phyloP scores from a whole-genome alignment of 1,140 invertebrate genomes.

The Drosophila teissieri region DNA sequence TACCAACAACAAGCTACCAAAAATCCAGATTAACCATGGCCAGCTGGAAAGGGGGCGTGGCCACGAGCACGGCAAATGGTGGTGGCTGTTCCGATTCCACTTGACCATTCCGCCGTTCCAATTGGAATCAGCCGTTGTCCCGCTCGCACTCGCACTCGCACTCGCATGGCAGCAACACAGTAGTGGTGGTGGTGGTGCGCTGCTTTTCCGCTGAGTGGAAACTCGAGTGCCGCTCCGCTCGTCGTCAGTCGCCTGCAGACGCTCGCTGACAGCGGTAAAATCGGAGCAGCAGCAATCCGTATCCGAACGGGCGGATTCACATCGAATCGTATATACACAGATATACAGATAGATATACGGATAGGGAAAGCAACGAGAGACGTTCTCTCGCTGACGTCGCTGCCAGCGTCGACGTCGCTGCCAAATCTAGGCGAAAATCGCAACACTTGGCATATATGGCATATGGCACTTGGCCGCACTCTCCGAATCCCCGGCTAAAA shows the following conservation, averaged over 20 bases:
- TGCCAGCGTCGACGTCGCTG: slow-evolving; percentile 45
- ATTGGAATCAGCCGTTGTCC: slow-evolving; percentile 53
- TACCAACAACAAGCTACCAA: slow-evolving; percentile 73
- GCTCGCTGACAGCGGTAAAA: slow-evolving; percentile 49
- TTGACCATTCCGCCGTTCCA: slow-evolving; percentile 53
- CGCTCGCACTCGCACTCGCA: slow-evolving; percentile 45
- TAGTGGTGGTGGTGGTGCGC: slow-evolving; percentile 7
- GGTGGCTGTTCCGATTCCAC: slow-evolving; percentile 65
- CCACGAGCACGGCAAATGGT: slow-evolving; percentile 40
- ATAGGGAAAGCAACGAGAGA: slow-evolving; percentile 26
- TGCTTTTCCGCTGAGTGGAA: slow-evolving; percentile 36
- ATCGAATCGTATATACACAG: not conserved
- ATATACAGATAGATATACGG: not conserved
- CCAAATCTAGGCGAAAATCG: slow-evolving; percentile 73
- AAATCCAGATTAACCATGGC: slow-evolving; percentile 73
- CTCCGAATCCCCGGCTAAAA: slow-evolving; percentile 28
- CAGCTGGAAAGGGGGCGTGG: slow-evolving; percentile 70
- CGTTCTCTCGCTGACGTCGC: slow-evolving; percentile 26
- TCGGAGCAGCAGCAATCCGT: slow-evolving; percentile 23
- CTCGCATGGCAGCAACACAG: too few species aligned
- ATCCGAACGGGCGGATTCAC: slow-evolving; percentile 22
- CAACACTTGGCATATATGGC: slow-evolving; percentile 47
- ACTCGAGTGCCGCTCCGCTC: slow-evolving; percentile 40
- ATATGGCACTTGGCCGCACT: slow-evolving; percentile 22
- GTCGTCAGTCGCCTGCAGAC: slow-evolving; percentile 57